A percentile compares a stretch with the other conserved stretches of the same genome.
phyloP scores from a whole-genome alignment of 2,797 vertebrate species.

The Rhinichthys osculus region DNA sequence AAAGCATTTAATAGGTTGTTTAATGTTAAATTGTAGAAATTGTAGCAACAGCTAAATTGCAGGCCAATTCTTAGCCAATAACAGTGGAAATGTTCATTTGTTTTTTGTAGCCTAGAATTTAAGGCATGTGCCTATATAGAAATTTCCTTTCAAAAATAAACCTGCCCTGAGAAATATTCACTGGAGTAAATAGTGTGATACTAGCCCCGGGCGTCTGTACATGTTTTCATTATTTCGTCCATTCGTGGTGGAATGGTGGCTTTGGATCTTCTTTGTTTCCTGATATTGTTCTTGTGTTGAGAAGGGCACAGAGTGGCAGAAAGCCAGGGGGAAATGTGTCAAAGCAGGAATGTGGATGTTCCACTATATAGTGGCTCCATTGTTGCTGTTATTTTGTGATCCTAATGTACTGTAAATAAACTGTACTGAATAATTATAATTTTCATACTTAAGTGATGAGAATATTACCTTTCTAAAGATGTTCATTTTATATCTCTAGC shows the following conservation, averaged over 20 bases:
- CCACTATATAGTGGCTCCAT: neutral
- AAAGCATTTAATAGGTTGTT: neutral
- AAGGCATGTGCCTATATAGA: neutral
- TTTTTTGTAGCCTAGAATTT: neutral
- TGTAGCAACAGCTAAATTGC: neutral
- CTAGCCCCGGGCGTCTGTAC: neutral
- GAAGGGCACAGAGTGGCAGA: constrained; percentile 52
- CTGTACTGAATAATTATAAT: neutral
- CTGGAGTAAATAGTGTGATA: neutral
- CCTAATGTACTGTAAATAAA: neutral
- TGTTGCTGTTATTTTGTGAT: neutral
- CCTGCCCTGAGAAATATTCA: neutral
- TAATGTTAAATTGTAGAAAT: neutral
- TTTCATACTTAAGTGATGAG: neutral
- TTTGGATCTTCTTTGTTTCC: constrained; percentile 79
- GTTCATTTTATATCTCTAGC: neutral
- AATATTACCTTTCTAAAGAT: neutral
- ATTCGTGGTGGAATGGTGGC: constrained; percentile 41
- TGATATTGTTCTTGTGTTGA: constrained; percentile 78
- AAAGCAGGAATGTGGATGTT: constrained; percentile 9
- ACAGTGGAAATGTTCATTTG: neutral
- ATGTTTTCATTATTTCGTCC: neutral
- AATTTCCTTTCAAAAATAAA: neutral
- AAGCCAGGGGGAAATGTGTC: constrained; percentile 21
- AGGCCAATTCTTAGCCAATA: neutral